Conservation (phyloP, 2,113 vertebrate genomes). For the Scophthalmus maximus region DNA sequence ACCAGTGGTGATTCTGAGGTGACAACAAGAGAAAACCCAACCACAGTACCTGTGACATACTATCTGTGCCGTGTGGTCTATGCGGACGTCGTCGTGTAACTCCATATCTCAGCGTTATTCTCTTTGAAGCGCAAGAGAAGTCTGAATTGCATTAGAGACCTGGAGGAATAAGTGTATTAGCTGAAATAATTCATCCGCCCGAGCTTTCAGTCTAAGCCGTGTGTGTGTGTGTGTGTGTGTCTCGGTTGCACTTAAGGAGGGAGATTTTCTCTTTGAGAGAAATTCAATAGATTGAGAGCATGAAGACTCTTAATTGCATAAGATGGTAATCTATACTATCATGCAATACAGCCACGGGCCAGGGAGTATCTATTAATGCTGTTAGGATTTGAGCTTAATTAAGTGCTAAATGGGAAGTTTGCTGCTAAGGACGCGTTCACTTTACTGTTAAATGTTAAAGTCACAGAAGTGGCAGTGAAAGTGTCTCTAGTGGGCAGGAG, state of each 20-base stretch:
- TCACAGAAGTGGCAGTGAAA: background rate
- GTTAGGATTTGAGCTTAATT: slow-evolving; percentile 1
- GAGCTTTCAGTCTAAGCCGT: no score
- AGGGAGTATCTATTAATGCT: slow-evolving; percentile 3
- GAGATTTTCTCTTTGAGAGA: slow-evolving; percentile 15
- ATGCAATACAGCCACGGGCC: background rate
- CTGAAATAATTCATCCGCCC: slow-evolving; percentile 2
- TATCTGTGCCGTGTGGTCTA: background rate
- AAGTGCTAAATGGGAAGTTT: slow-evolving; percentile 10
- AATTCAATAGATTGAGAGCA: slow-evolving; percentile 29
- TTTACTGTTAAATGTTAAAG: background rate
- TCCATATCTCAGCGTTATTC: background rate
- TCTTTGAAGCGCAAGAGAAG: background rate
- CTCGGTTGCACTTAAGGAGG: slow-evolving; percentile 1
- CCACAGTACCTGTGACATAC: background rate
- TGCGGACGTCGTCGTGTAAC: slow-evolving; percentile 11
- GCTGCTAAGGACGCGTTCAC: background rate
- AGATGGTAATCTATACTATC: slow-evolving; percentile 8
- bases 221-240: slow-evolving; percentile 10
- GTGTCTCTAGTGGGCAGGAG: background rate
- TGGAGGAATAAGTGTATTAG: background rate
- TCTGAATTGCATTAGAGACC: slow-evolving; percentile 2
- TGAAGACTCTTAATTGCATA: slow-evolving; percentile 34
- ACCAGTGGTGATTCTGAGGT: background rate
- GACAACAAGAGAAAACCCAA: background rate